Conservation (phyloP, 2,113 vertebrate genomes). For the Pachyramphus minor region DNA sequence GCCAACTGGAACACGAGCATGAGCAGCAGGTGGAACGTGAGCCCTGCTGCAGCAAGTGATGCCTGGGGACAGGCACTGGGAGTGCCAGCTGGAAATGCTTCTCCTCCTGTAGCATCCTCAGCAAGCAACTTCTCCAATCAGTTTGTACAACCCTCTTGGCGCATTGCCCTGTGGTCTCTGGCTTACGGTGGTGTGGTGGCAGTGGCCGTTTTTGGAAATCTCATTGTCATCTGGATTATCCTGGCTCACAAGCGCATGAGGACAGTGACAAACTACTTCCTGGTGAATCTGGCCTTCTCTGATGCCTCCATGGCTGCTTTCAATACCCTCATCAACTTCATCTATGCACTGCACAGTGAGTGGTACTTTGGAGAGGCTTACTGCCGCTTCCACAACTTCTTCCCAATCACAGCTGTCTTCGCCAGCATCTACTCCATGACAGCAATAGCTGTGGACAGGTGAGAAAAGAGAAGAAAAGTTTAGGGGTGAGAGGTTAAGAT, state of each 20-base stretch:
- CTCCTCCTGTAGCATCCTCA: background rate
- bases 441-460: slow-evolving; percentile 96
- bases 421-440: slow-evolving; percentile 99
- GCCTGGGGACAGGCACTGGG: background rate
- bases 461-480: slow-evolving; percentile 21
- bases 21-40: slow-evolving; percentile 25
- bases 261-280: slow-evolving; percentile 94
- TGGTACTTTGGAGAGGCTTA: slow-evolving; percentile 97
- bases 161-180: slow-evolving; percentile 91
- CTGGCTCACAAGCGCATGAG: slow-evolving; percentile 96
- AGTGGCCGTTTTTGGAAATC: slow-evolving; percentile 91
- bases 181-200: slow-evolving; percentile 89
- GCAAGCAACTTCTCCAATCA: slow-evolving; percentile 82
- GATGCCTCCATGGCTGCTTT: slow-evolving; percentile 96
- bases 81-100: background rate
- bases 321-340: slow-evolving; percentile 93
- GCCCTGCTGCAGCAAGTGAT: background rate
- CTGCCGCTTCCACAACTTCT: slow-evolving; percentile 99
- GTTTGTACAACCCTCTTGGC: slow-evolving; percentile 93
- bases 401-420: slow-evolving; percentile 94
- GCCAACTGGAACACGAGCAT: slow-evolving; percentile 2
- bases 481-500: background rate
- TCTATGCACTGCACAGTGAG: slow-evolving; percentile 89
- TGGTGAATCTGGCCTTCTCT: slow-evolving; percentile 93
- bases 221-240: slow-evolving; percentile 97